phyloP scores from a whole-genome alignment of 1,140 invertebrate genomes.

The Thereuonema tuberculata region DNA sequence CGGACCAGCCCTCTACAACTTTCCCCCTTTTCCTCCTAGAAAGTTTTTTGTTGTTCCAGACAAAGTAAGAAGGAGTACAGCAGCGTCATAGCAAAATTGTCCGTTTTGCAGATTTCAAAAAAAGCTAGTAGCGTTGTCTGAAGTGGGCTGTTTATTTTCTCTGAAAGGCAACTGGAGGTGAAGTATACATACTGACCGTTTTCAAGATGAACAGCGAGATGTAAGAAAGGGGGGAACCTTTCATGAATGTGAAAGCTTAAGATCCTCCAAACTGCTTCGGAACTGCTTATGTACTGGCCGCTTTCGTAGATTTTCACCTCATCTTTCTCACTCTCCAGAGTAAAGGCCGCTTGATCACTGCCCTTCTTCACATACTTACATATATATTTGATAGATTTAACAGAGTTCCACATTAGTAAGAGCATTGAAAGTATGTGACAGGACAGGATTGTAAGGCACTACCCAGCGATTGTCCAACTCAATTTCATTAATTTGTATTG shows the following conservation, averaged over 20 bases:
- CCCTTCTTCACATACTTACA: conserved; percentile 13
- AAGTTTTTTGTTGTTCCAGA: conserved; percentile 16
- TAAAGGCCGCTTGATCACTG: background rate
- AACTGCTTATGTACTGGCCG: conserved; percentile 3
- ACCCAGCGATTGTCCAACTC: conserved; percentile 36
- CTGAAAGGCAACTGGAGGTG: background rate
- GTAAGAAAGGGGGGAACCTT: background rate
- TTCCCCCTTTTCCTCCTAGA: conserved; percentile 15
- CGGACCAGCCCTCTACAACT: conserved; percentile 18
- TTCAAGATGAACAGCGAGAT: background rate
- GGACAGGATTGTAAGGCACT: conserved; percentile 38
- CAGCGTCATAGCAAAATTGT: conserved; percentile 23
- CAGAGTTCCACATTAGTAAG: conserved; percentile 25
- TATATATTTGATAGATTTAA: conserved; percentile 10
- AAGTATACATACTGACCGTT: conserved; percentile 20
- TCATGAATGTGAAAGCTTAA: conserved; percentile 3
- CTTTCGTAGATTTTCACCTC: background rate
- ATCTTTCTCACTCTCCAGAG: background rate
- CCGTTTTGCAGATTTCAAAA: conserved; percentile 26
- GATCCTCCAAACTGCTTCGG: conserved; percentile 5
- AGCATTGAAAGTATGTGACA: conserved; percentile 34
- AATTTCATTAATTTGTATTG: conserved; percentile 5
- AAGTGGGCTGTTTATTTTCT: conserved; percentile 16
- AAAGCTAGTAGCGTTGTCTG: conserved; percentile 32
- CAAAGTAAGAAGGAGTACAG: conserved; percentile 26